Evolutionary conservation across 2,113 vertebrate species (phyloP), one percentile per base, ranked within the genome.

Genomic region (Myotis lucifugus): DNA sequence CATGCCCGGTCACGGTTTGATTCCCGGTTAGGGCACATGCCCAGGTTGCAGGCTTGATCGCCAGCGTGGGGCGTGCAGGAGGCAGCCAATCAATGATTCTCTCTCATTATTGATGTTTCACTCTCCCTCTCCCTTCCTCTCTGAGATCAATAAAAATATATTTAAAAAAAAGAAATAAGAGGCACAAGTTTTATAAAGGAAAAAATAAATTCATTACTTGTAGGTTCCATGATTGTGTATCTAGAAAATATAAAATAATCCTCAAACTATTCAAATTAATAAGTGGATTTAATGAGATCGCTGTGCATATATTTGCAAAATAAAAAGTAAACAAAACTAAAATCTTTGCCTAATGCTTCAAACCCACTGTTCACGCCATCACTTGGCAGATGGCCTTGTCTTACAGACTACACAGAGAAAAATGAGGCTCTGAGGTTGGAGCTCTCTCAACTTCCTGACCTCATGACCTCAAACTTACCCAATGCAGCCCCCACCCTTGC

Each of bases 261-360:
- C 34, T 83, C 52, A 54, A 77, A 76, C 34, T 61, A 29, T 81
- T 91, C 73, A 15, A 82, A 87, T 87, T 83, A 78, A 40, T 74
- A n/a, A 48, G 32, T 79, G 19, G n/a, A 70, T 81, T 81, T 94
- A 59, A 17, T 23, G 34, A 90, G 40, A 21, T 91, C 32, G 32
- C n/a, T 96, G 29, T 88, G 66, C 61, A 70, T 90, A 59, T 88
- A 77, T 81, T 46, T 90, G 5, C 27, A 76, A 66, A 81, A 9
- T 48, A 34, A 84, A 79, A 61, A 34, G n/a, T 10, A 34, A 84
- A 77, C 40, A 48, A 74, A 81, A 73, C n/a, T 52, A 67, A 93
- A 94, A 54, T 94, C 69, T 93, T 91, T 25, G 15, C 50, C n/a
- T 93, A 6, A 0, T 89, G 27, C 32, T 59, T 92, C 70, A 79